Percentiles rank a stretch among this genome's conserved stretches.
Evolutionary conservation across 2,888 invertebrate species (phyloP).

Genomic region (Abscondita cerata): DNA sequence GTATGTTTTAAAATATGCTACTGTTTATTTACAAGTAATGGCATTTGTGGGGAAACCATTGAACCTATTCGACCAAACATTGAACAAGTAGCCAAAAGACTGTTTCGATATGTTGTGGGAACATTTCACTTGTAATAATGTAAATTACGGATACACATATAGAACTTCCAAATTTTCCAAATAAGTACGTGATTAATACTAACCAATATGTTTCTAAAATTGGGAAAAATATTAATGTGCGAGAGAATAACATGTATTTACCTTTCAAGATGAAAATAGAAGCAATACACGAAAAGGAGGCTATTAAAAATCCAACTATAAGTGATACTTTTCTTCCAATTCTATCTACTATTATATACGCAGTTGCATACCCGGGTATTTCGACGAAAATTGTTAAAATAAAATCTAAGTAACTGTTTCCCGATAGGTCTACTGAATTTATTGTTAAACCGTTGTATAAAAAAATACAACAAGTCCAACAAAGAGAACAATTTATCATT

Average conservation of each 20-base stretch:
- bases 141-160: slow-evolving; percentile 70
- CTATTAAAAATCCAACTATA: slow-evolving; percentile 67
- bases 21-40: slow-evolving; percentile 68
- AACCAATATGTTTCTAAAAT: slow-evolving; percentile 53
- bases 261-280: slow-evolving; percentile 66
- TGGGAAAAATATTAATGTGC: too few relatives aligned
- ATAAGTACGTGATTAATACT: slow-evolving; percentile 63
- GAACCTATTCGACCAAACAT: slow-evolving; percentile 71
- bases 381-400: slow-evolving; percentile 72
- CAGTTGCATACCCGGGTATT: slow-evolving; percentile 74
- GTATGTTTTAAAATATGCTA: too few relatives aligned
- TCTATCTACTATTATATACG: slow-evolving; percentile 68
- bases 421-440: slow-evolving; percentile 76
- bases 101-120: slow-evolving; percentile 69
- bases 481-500: slow-evolving; percentile 72
- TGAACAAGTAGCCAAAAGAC: slow-evolving; percentile 68
- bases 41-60: slow-evolving; percentile 71
- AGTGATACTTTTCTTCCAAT: slow-evolving; percentile 70
- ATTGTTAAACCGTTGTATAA: slow-evolving; percentile 83
- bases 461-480: slow-evolving; percentile 81
- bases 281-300: slow-evolving; percentile 65
- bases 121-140: slow-evolving; percentile 72
- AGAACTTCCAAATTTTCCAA: slow-evolving; percentile 71
- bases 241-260: too few relatives aligned
- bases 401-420: slow-evolving; percentile 80